Conservation (phyloP, 23 tunicate species). For the Clavelina lepadiformis region DNA sequence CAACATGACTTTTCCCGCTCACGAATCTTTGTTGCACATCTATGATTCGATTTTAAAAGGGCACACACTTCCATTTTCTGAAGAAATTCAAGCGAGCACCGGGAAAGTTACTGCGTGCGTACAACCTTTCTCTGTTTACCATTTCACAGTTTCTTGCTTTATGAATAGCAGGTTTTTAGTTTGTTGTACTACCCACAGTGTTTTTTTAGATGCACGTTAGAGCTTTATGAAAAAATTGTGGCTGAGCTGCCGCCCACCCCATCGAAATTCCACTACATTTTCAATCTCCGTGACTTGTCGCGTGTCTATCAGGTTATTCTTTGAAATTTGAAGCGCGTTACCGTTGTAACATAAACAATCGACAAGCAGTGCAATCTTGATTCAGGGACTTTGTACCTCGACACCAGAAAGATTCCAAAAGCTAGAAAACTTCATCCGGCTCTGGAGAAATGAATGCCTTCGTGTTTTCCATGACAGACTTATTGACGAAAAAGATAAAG, state of each 20-base stretch:
- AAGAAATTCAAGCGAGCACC: slow-evolving; percentile 46
- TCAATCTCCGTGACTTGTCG: slow-evolving; percentile 94
- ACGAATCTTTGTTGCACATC: slow-evolving; percentile 89
- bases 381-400: slow-evolving; percentile 87
- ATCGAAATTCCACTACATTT: slow-evolving; percentile 97
- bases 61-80: slow-evolving; percentile 76
- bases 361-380: not conserved
- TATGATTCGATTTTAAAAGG: slow-evolving; percentile 87
- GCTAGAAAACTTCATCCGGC: slow-evolving; percentile 68
- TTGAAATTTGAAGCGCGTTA: not conserved
- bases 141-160: not conserved
- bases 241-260: slow-evolving; percentile 98
- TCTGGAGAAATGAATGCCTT: slow-evolving; percentile 98
- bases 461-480: slow-evolving; percentile 97
- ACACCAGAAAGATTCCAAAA: slow-evolving; percentile 83
- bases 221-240: slow-evolving; percentile 84
- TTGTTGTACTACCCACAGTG: not conserved
- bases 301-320: slow-evolving; percentile 83
- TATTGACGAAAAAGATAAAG: slow-evolving; percentile 87
- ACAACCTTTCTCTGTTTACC: not conserved
- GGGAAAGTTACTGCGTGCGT: slow-evolving; percentile 48
- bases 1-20: slow-evolving; percentile 99
- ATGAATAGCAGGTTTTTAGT: not conserved
- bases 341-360: not conserved
- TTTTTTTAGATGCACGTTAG: slow-evolving; percentile 69